Base-by-base conservation (phyloP, 2,113 vertebrate genomes). In the Pardalotus punctatus region DNA sequence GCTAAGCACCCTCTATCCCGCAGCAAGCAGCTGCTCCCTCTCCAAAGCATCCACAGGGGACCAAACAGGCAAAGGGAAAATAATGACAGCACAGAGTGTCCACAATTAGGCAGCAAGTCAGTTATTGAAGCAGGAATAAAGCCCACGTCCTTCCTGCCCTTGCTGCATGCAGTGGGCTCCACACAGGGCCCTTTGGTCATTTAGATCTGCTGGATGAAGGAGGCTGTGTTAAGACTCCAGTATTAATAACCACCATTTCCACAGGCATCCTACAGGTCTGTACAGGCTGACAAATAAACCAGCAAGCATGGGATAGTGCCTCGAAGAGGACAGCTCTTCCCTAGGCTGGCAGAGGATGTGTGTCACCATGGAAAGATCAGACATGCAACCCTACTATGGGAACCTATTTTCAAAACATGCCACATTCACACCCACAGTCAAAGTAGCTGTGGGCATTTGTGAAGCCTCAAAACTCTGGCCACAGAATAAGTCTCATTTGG, bases 21-120 rank as follows among this genome's bases (percentile, higher is more conserved):
- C 72, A 33, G 89, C 84, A 76, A 85, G 58, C 89, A 93, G 81
- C 89, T 96, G 89, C 66, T 90, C 33, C 1, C 51, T 82, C 91
- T 80, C 74, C 51, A 74, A 40, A 90, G 64, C n/a, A 6, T 56
- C 64, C 67, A 51, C 58, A 47, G 28, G 54, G 78, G 38, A 88
- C 24, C 51, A 77, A 62, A 62, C 0, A 83, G 51, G 43, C 54
- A 93, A 88, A 64, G 28, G 18, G 43, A 70, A 88, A 94, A 86
- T 24, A 74, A 58, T 11, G 77, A 58, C 38, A 86, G 79, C 25
- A 4, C 64, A 11, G 58, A 79, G 14, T 23, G 11, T 20, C 36
- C 85, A 53, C 38, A n/a, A 33, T 60, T 33, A 42, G 56, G 36
- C 38, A 88, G 33, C 10, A 58, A 73, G 19, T 33, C 36, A 29